Conservation (phyloP, 2,797 vertebrate genomes). For the Typhlichthys eigenmanni region DNA sequence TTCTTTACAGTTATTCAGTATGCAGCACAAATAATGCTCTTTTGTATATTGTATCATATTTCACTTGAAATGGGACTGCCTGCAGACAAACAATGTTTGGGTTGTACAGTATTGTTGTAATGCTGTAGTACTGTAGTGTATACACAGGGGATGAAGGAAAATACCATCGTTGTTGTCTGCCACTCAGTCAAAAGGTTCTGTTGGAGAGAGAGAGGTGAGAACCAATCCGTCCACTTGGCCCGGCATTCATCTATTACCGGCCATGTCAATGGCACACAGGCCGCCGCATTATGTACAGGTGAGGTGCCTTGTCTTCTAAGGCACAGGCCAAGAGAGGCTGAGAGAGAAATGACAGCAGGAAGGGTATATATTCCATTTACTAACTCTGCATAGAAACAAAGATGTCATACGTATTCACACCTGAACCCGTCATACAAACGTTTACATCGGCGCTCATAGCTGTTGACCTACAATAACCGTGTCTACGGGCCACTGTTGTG, state of each 20-base stretch:
- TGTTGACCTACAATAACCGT: slow-evolving; percentile 7
- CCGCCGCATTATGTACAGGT: background rate
- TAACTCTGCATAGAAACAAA: no score
- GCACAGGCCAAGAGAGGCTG: background rate
- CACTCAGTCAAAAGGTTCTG: background rate
- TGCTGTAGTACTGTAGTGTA: background rate
- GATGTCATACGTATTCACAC: background rate
- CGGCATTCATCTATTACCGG: slow-evolving; percentile 14
- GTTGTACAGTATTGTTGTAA: background rate
- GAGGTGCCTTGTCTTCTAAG: background rate
- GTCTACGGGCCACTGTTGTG: slow-evolving; percentile 15
- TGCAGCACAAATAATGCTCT: background rate
- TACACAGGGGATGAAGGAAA: slow-evolving; percentile 5
- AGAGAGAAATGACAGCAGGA: background rate
- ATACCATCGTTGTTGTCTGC: background rate
- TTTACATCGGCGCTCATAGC: background rate
- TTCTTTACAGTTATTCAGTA: background rate
- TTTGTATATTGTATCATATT: background rate
- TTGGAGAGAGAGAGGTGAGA: slow-evolving; percentile 5
- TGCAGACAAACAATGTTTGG: background rate
- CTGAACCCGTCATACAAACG: background rate
- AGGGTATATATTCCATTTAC: background rate
- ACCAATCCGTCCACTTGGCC: slow-evolving; percentile 12
- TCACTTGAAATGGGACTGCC: background rate
- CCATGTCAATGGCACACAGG: slow-evolving; percentile 18